Evolutionary conservation across 2,797 vertebrate genomes (phyloP), one percentile per base, ranked within the genome.

Genomic region (Onychomys leucogaster): DNA sequence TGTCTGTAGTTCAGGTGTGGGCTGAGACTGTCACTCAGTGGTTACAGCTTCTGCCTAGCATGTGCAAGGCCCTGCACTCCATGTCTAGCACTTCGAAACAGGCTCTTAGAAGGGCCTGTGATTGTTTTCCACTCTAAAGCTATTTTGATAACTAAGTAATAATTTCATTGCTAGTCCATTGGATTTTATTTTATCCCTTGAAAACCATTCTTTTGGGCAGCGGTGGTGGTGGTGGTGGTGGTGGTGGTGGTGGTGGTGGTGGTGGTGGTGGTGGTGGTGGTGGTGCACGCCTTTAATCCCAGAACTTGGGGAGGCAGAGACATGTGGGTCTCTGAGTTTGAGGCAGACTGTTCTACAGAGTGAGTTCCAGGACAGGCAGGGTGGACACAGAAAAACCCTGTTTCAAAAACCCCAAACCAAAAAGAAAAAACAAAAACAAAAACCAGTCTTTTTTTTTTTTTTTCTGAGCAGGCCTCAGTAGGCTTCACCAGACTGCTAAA

Each of bases 101-200:
- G 29, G 49, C 1, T 29, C 14, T 14, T 69, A 81, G 78, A 83
- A 75, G 29, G 37, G 32, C 32, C 17, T 2, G 1, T 55, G 81
- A 32, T 69, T 63, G 13, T 52, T 71, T 95, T n/a, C 11, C 14
- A 75, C 4, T 89, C 46, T 75, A 88, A 73, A 93, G 57, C 76
- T 76, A 7, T 88, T 87, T 94, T 94, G 85, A 61, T 73, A 65
- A 71, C 57, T 69, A 32, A 75, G 19, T 85, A 9, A 77, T 89
- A 25, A 90, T 84, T 90, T 71, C 27, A 49, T 34, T 90, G 67
- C 32, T 57, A 76, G 71, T 87, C 25, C 2, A 89, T 89, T 92
- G 52, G 80, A 11, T 93, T 91, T 43, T 83, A 84, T 91, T 84
- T 85, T 82, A 63, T 69, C 46, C 49, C 41, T 84, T 92, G 90